These are phyloP conservation scores for Slavum lentiscoides DNA, from an alignment of 2,888 invertebrate species.

Conservation along the genomic window DNA sequence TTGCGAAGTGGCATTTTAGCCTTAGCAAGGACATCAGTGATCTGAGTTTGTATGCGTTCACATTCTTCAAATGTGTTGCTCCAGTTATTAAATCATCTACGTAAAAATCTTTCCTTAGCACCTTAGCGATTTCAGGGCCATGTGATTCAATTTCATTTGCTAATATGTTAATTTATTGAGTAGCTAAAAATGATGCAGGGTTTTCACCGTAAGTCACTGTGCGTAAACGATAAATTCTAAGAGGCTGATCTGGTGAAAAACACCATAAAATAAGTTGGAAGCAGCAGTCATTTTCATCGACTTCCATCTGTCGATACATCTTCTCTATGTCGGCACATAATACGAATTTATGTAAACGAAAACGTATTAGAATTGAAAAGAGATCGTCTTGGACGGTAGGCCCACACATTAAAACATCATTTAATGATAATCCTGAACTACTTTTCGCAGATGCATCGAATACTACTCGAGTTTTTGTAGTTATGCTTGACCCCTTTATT, in stretches of 20 bases:
- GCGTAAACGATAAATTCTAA: conserved; percentile 4
- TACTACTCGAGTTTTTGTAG: conserved; percentile 39
- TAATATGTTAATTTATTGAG: background rate
- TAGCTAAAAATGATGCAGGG: conserved; percentile 19
- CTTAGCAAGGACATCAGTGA: background rate
- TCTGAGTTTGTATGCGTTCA: background rate
- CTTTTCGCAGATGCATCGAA: conserved; percentile 21
- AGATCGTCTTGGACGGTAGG: conserved; percentile 34
- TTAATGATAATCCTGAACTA: conserved; percentile 13
- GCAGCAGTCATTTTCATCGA: conserved; percentile 5
- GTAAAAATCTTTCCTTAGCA: conserved; percentile 54
- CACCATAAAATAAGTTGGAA: conserved; percentile 45
- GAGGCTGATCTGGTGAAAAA: background rate
- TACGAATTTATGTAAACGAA: background rate
- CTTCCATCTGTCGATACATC: conserved; percentile 40
- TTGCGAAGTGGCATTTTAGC: background rate
- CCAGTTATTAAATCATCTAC: conserved; percentile 56
- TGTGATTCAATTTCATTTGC: background rate
- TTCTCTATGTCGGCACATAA: conserved; percentile 33
- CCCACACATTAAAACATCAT: conserved; percentile 22
- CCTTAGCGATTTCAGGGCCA: conserved; percentile 13
- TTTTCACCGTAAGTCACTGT: conserved; percentile 32
- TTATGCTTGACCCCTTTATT: conserved; percentile 13
- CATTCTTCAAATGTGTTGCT: background rate
- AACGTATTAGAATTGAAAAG: background rate